Evolutionary conservation across 2,113 vertebrate genomes (phyloP).

Genomic region (Nerophis ophidion): DNA sequence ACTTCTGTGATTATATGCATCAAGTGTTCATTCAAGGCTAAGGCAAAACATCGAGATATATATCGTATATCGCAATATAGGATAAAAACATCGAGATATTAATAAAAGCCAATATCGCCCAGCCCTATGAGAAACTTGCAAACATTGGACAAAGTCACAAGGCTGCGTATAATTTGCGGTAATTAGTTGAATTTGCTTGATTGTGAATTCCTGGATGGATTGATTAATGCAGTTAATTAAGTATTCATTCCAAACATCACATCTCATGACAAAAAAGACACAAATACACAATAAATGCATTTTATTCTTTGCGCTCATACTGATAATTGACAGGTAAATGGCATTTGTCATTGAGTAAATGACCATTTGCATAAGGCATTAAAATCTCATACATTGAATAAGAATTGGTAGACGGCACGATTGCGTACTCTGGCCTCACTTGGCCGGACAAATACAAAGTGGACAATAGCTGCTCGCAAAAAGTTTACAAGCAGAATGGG

Average conservation of each 20-base stretch:
- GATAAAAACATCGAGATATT: too few species aligned
- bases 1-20: too few species aligned
- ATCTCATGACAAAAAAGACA: not conserved
- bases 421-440: constrained; percentile 51
- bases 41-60: too few species aligned
- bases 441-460: constrained; percentile 35
- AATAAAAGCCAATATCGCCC: too few species aligned
- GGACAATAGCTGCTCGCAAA: constrained; percentile 45
- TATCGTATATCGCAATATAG: too few species aligned
- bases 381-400: constrained; percentile 42
- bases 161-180: too few species aligned
- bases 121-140: too few species aligned
- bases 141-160: too few species aligned
- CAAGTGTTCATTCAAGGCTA: too few species aligned
- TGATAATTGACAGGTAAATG: constrained; percentile 49
- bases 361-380: constrained; percentile 52
- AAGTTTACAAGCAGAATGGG: constrained; percentile 53
- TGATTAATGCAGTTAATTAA: constrained; percentile 31
- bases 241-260: constrained; percentile 7
- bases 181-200: too few species aligned
- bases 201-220: too few species aligned
- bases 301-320: constrained; percentile 67
- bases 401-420: constrained; percentile 32
- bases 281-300: constrained; percentile 46
- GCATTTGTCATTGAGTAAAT: constrained; percentile 52